A percentile compares a stretch with the other conserved stretches of the same genome.
Evolutionary conservation across 2,113 vertebrate genomes (phyloP).

Genomic region (Scomber japonicus): DNA sequence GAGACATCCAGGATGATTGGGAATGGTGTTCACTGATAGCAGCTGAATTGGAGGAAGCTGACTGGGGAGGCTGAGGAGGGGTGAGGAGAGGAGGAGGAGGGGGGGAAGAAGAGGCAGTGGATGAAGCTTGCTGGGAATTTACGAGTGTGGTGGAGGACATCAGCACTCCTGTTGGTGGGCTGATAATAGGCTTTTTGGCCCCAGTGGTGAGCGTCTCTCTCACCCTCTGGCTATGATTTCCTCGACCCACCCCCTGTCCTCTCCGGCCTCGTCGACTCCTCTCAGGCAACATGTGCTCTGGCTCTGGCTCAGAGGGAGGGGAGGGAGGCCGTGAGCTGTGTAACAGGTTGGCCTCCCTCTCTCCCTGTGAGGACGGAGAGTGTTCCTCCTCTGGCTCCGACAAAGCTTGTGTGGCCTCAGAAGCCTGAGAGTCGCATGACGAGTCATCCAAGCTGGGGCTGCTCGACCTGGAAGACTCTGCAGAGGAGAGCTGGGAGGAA

Average conservation of each 20-base stretch:
- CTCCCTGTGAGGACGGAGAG: conserved; percentile 83
- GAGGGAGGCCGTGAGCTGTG: conserved; percentile 85
- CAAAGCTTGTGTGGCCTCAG: conserved; percentile 91
- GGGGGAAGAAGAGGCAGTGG: conserved; percentile 91
- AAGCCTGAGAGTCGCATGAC: conserved; percentile 96
- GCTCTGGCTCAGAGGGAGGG: conserved; percentile 87
- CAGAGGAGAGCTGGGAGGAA: conserved; percentile 97
- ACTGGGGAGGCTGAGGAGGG: conserved; percentile 87
- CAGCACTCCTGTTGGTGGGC: conserved; percentile 87
- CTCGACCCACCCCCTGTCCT: conserved; percentile 79
- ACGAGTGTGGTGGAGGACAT: conserved; percentile 85
- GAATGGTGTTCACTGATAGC: conserved; percentile 86
- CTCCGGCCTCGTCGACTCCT: conserved; percentile 87
- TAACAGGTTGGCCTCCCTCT: conserved; percentile 81
- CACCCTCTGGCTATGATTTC: conserved; percentile 77
- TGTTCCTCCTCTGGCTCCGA: conserved; percentile 86
- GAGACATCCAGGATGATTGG: conserved; percentile 95
- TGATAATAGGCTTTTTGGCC: conserved; percentile 87
- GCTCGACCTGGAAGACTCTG: conserved; percentile 96
- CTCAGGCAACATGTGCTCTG: conserved; percentile 76
- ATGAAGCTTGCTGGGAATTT: conserved; percentile 88
- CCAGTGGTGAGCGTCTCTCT: conserved; percentile 85
- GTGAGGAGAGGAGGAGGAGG: conserved; percentile 92
- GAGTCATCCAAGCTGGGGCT: conserved; percentile 95
- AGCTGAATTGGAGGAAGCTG: conserved; percentile 83